Percentiles rank a stretch among this genome's conserved stretches.
These are phyloP conservation scores for Zeuzera pyrina DNA, from an alignment of 2,888 invertebrate genomes.

Conservation along the genomic window DNA sequence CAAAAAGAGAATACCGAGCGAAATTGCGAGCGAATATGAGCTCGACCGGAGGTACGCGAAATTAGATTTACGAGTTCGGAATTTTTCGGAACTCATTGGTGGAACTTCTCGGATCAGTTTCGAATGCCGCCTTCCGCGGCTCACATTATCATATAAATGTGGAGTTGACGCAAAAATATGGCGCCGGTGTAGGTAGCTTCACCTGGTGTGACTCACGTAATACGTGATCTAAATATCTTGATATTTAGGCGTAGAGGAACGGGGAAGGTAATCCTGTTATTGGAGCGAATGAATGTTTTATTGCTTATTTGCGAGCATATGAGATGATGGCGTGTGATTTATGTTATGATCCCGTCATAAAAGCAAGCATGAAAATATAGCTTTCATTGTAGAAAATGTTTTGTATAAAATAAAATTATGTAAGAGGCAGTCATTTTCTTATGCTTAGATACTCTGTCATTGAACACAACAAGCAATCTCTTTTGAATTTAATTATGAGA, in stretches of 20 bases:
- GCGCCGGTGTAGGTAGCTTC: constrained; percentile 20
- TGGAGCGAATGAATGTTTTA: constrained; percentile 30
- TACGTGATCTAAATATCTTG: constrained; percentile 41
- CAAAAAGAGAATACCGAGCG: constrained; percentile 19
- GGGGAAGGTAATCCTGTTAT: constrained; percentile 24
- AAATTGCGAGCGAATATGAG: constrained; percentile 44
- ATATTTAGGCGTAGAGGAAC: constrained; percentile 22
- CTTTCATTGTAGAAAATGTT: too few species aligned
- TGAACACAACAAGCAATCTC: too few species aligned
- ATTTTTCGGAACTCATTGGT: constrained; percentile 61
- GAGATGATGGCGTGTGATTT: constrained; percentile 1
- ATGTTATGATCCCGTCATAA: too few species aligned
- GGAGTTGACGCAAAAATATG: constrained; percentile 63
- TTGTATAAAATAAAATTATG: too few species aligned
- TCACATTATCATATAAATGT: constrained; percentile 32
- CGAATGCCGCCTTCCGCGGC: constrained; percentile 27
- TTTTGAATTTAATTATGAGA: too few species aligned
- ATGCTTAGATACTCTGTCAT: too few species aligned
- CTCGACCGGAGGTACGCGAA: constrained; percentile 36
- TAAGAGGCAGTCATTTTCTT: too few species aligned
- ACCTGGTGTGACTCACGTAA: constrained; percentile 5
- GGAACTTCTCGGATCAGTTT: constrained; percentile 46
- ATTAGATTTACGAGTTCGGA: constrained; percentile 65
- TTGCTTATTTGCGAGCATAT: constrained; percentile 12
- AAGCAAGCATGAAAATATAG: too few species aligned